phyloP scores from a whole-genome alignment of 2,797 vertebrate species.

The Sebastes flavidus region DNA sequence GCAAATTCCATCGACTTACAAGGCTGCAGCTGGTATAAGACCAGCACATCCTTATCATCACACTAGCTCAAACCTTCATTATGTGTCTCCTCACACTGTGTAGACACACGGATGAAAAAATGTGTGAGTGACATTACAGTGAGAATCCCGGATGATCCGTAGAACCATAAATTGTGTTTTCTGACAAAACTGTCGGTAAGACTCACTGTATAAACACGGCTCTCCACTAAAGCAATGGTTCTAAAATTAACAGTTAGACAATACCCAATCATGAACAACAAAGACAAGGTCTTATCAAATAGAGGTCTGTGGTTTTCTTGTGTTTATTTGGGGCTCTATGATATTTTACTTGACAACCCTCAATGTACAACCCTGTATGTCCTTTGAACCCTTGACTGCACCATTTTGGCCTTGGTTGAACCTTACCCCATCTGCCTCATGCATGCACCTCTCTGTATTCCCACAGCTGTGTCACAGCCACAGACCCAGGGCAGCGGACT shows the following conservation, averaged over 20 bases:
- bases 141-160: no score
- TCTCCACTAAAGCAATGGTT: no score
- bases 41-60: no score
- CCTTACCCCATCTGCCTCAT: background rate
- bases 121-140: no score
- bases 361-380: background rate
- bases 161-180: background rate
- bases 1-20: no score
- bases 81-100: no score
- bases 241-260: no score
- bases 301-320: background rate
- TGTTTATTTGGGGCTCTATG: background rate
- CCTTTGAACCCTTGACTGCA: background rate
- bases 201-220: no score
- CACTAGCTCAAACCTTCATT: no score
- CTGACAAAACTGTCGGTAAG: background rate
- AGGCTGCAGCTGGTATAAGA: no score
- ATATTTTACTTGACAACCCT: background rate
- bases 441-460: background rate
- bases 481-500: slow-evolving; percentile 8
- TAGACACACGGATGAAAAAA: no score
- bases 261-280: no score
- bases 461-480: slow-evolving; percentile 6
- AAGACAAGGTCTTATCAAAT: background rate
- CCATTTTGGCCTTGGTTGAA: background rate